These are phyloP conservation scores for Patella depressa DNA, from an alignment of 2,888 invertebrate species.

Conservation along the genomic window DNA sequence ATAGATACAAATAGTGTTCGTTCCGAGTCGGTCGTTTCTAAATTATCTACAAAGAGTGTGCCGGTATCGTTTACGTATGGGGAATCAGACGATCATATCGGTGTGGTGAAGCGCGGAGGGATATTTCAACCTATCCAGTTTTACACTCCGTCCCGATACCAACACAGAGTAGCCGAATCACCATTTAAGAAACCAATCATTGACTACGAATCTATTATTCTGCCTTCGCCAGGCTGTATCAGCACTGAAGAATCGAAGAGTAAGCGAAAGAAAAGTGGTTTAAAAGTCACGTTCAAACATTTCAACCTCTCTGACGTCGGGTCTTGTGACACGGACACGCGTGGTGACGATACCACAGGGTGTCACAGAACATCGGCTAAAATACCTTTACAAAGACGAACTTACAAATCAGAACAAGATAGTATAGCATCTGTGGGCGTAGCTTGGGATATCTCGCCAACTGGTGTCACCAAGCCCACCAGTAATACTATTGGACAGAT, in stretches of 20 bases:
- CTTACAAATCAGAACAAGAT: conserved; percentile 24
- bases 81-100: background rate
- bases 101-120: background rate
- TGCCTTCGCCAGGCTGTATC: background rate
- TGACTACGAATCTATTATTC: background rate
- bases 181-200: background rate
- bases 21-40: background rate
- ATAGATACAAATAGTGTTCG: background rate
- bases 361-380: background rate
- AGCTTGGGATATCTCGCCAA: conserved; percentile 24
- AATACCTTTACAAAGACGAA: conserved; percentile 12
- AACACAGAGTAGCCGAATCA: background rate
- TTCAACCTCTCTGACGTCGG: background rate
- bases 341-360: background rate
- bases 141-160: background rate
- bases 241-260: background rate
- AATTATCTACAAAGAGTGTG: background rate
- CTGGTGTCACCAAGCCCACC: background rate
- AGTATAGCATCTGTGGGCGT: conserved; percentile 29
- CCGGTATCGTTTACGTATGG: background rate
- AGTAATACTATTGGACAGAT: background rate
- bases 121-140: background rate
- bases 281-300: background rate
- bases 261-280: background rate
- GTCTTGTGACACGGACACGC: background rate